Base-by-base conservation (phyloP, 2,888 invertebrate species). In the Acanthoscelides obtectus region DNA sequence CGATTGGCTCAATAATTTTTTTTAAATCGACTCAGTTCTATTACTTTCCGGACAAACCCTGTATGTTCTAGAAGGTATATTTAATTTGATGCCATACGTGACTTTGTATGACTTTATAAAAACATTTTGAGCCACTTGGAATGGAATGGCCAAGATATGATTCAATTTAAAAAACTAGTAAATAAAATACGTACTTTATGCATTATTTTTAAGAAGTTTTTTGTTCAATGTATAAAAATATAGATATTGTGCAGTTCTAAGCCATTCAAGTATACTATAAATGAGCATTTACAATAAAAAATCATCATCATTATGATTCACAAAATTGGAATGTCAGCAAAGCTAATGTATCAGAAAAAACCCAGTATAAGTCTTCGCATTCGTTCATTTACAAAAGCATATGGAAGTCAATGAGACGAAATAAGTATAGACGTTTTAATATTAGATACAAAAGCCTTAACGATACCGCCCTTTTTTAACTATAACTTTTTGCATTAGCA, bases 161-260 rank as follows among this genome's bases (percentile, higher is more conserved):
- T 82, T 84, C 81, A 81, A 81, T 83, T 84, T 83, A 81, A 82
- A 83, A 84, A 85, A 84, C 80, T 83, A 80, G 82, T 84, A 84
- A 84, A 83, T 85, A 86, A 85, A 85, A 85, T 84, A 84, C 81
- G 82, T 83, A 81, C 82, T 81, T 81, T 83, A 82, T 84, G 82
- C 82, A 82, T 82, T 80, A 81, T 17, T 45, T 81, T 83, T 81
- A 81, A 81, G 81, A 83, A 81, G 81, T 82, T 81, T 83, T 76
- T 84, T 84, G 83, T 84, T 85, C 84, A 85, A 84, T 84, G 84
- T 86, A 86, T 84, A 85, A 86, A 86, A 85, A 86, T 86, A 86
- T 85, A 84, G 83, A 83, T 85, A 85, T 84, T 85, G 85, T 85
- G 85, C 84, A 84, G 83, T 83, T 85, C 84, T 84, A 84, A 85